These are phyloP conservation scores for Mystacornis crossleyi DNA, from an alignment of 2,113 vertebrate genomes.

Conservation along the genomic window DNA sequence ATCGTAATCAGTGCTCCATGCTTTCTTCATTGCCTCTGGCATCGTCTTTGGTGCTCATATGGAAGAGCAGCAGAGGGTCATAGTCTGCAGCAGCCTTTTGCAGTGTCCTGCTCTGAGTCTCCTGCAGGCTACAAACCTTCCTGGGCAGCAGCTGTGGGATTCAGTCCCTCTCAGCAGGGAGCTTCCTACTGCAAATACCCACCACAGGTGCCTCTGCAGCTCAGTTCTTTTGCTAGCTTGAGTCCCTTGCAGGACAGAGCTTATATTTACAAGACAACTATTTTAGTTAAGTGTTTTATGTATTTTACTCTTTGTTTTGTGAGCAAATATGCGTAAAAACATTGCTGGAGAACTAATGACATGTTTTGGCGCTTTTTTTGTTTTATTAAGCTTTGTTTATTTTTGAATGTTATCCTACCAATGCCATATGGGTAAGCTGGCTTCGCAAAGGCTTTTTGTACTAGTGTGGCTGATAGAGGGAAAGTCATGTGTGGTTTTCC, in stretches of 20 bases:
- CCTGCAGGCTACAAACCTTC: background rate
- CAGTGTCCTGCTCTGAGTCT: background rate
- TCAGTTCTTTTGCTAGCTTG: background rate
- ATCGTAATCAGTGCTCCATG: background rate
- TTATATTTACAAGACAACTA: background rate
- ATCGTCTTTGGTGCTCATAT: fast-evolving
- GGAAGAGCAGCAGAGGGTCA: background rate
- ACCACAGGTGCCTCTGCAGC: fast-evolving
- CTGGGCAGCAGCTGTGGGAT: background rate
- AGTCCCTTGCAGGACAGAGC: background rate
- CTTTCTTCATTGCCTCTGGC: background rate
- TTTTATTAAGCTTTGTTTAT: background rate
- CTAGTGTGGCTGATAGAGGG: background rate
- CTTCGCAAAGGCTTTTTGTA: background rate
- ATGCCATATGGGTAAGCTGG: background rate
- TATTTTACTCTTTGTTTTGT: background rate
- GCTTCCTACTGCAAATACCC: background rate
- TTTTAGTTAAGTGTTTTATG: background rate
- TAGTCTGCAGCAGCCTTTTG: background rate
- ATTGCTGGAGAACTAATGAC: background rate
- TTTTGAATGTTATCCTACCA: background rate
- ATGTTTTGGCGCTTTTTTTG: background rate
- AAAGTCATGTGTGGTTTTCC: background rate
- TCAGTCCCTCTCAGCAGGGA: background rate
- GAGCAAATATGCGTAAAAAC: background rate